phyloP scores from a whole-genome alignment of 1,140 invertebrate genomes.

The Zeugodacus cucurbitae region DNA sequence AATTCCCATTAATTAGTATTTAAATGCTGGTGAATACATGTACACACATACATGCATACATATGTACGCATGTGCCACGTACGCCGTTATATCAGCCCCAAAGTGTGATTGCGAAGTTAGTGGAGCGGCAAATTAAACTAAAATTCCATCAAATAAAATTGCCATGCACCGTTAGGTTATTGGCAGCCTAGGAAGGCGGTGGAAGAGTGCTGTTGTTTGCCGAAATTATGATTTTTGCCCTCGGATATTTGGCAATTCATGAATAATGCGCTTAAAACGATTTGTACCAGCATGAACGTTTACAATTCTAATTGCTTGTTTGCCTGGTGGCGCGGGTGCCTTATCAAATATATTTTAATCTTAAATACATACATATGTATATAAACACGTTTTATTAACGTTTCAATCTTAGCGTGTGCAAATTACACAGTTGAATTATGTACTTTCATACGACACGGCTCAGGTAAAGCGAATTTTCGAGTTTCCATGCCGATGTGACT shows the following conservation, averaged over 20 bases:
- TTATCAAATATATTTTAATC: background rate
- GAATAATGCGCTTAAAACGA: background rate
- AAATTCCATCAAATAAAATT: background rate
- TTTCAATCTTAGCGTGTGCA: too few species aligned
- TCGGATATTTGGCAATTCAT: background rate
- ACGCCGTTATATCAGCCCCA: background rate
- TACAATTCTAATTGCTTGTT: background rate
- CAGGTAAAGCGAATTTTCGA: too few species aligned
- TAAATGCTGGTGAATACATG: background rate
- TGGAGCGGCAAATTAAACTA: background rate
- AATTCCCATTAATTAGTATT: slow-evolving; percentile 11
- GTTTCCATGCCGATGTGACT: too few species aligned
- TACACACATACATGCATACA: background rate
- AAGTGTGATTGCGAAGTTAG: background rate
- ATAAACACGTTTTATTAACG: background rate
- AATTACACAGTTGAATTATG: too few species aligned
- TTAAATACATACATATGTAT: background rate
- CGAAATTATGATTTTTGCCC: background rate
- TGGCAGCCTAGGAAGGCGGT: too few species aligned
- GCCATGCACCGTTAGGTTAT: too few species aligned
- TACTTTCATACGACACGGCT: too few species aligned
- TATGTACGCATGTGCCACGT: background rate
- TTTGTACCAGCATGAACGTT: background rate
- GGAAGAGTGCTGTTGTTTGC: background rate
- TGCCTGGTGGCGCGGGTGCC: too few species aligned